These are phyloP conservation scores for Laspeyria flexula DNA, from an alignment of 2,888 invertebrate genomes.

Conservation along the genomic window DNA sequence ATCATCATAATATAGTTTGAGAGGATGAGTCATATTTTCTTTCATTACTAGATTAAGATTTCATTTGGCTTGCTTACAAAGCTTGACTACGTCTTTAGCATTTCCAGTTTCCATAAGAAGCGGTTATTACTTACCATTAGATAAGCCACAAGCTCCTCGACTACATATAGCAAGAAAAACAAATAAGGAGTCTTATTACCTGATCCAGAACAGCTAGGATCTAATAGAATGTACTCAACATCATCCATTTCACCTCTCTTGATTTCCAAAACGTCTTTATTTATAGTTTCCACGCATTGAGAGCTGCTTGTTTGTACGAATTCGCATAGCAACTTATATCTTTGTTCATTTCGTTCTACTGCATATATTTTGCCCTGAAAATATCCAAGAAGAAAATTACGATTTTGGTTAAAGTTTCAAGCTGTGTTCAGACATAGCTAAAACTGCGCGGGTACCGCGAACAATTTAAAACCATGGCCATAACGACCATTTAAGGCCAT, in stretches of 20 bases:
- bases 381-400: neutral
- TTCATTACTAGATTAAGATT: no score
- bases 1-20: no score
- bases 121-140: no score
- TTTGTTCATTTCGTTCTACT: constrained; percentile 89
- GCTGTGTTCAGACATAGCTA: neutral
- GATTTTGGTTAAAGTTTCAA: neutral
- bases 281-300: constrained; percentile 88
- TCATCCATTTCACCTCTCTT: constrained; percentile 86
- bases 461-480: no score
- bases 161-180: neutral
- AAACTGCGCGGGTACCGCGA: no score
- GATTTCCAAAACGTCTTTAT: constrained; percentile 91
- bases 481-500: no score
- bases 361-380: constrained; percentile 92
- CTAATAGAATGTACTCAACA: constrained; percentile 96
- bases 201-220: constrained; percentile 98
- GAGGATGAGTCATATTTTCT: no score
- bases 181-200: constrained; percentile 80
- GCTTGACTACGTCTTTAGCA: no score
- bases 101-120: no score
- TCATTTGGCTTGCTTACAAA: no score
- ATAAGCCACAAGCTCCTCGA: neutral
- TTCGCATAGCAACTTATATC: constrained; percentile 88
- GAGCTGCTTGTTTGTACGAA: constrained; percentile 88